phyloP scores from a whole-genome alignment of 2,797 vertebrate genomes.

The Amblyopsis hoosieri region DNA sequence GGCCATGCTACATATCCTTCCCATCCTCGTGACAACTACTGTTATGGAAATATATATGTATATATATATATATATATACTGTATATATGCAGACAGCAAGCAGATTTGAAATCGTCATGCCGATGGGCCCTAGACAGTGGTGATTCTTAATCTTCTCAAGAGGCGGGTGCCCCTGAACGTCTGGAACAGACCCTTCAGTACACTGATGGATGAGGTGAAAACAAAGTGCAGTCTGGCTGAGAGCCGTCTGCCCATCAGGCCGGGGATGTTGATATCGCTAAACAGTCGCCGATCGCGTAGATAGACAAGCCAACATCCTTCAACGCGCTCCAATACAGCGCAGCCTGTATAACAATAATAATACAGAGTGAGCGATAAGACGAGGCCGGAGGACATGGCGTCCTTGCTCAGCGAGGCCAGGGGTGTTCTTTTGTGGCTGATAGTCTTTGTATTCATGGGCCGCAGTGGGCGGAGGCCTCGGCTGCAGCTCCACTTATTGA shows the following conservation, averaged over 20 bases:
- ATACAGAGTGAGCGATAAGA: not conserved
- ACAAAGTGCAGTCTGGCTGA: slow-evolving; percentile 15
- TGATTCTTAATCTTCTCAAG: slow-evolving; percentile 34
- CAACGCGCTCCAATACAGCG: not conserved
- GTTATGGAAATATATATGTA: too few species aligned
- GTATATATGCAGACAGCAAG: slow-evolving; percentile 33
- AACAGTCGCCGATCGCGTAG: slow-evolving; percentile 4
- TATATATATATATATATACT: too few species aligned
- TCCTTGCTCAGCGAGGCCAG: not conserved
- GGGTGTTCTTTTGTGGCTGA: not conserved
- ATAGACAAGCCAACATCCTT: slow-evolving; percentile 1
- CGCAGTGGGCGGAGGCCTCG: slow-evolving; percentile 1
- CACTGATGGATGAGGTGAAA: slow-evolving; percentile 23
- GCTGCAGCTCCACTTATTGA: slow-evolving; percentile 16
- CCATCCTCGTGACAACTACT: slow-evolving; percentile 43
- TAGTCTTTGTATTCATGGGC: slow-evolving; percentile 4
- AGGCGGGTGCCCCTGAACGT: slow-evolving; percentile 20
- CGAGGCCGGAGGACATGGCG: not conserved
- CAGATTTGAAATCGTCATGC: slow-evolving; percentile 40
- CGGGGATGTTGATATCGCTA: not conserved
- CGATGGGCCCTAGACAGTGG: slow-evolving; percentile 35
- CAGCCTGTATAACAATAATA: not conserved
- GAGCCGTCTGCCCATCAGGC: slow-evolving; percentile 3
- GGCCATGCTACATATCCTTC: slow-evolving; percentile 4
- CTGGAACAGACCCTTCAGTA: slow-evolving; percentile 13